These are phyloP conservation scores for Himalopsyche kuldschensis DNA, from an alignment of 2,888 invertebrate genomes.

Conservation along the genomic window DNA sequence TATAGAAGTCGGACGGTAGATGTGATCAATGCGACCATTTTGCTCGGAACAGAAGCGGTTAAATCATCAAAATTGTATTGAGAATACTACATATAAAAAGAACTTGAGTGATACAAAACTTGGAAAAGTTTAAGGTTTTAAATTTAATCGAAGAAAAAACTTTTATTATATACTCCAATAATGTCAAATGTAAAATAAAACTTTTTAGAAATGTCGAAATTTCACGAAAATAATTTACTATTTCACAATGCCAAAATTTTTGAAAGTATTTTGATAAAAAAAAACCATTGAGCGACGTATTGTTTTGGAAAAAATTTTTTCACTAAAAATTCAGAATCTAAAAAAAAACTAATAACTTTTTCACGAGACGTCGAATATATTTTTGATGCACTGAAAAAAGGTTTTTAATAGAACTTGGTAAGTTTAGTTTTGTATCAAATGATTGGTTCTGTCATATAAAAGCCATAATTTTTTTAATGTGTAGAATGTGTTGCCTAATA, in stretches of 20 bases:
- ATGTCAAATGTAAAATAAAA: neutral
- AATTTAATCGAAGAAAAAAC: neutral
- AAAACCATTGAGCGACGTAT: neutral
- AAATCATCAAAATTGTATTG: too few relatives aligned
- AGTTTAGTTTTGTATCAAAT: neutral
- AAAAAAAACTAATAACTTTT: neutral
- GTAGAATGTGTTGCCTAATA: too few relatives aligned
- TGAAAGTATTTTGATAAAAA: neutral
- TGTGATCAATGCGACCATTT: too few relatives aligned
- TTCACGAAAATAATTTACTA: neutral
- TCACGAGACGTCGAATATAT: neutral
- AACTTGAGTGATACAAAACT: too few relatives aligned
- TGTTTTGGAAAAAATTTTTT: neutral
- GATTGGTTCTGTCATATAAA: neutral
- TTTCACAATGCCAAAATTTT: neutral
- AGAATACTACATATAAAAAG: too few relatives aligned
- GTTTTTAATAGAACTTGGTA: neutral
- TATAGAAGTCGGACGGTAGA: too few relatives aligned
- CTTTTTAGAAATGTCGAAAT: neutral
- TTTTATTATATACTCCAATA: neutral
- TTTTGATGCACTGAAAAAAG: neutral
- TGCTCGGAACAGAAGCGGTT: too few relatives aligned
- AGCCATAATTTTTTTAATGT: neutral
- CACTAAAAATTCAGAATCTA: neutral
- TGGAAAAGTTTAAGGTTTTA: too few relatives aligned